These are phyloP conservation scores for Masnerella sp. DNA, from an alignment of 2,888 invertebrate species.

Conservation along the genomic window DNA sequence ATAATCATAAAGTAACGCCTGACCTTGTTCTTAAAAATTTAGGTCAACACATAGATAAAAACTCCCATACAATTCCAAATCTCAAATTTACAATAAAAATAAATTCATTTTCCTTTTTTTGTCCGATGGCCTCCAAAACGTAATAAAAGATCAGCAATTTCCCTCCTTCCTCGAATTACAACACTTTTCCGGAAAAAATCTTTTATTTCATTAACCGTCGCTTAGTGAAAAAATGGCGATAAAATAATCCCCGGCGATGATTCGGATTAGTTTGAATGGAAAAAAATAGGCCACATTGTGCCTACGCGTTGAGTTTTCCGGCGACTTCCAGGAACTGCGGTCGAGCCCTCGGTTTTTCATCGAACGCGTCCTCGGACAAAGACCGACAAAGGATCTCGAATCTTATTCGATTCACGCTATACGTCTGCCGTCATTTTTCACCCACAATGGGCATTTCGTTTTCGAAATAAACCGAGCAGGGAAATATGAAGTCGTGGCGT, in stretches of 20 bases:
- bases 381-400: constrained; percentile 33
- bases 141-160: not conserved
- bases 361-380: constrained; percentile 19
- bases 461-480: constrained; percentile 17
- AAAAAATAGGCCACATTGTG: constrained; percentile 11
- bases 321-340: constrained; percentile 27
- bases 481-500: not conserved
- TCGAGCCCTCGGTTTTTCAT: constrained; percentile 19
- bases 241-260: constrained; percentile 14
- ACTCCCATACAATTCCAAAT: no score
- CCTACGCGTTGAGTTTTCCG: constrained; percentile 26
- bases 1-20: no score
- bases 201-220: not conserved
- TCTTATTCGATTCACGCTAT: constrained; percentile 21
- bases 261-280: constrained; percentile 3
- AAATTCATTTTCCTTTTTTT: no score
- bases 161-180: not conserved
- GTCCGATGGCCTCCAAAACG: no score
- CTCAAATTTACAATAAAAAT: no score
- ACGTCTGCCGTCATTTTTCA: constrained; percentile 9
- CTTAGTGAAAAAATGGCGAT: constrained; percentile 12
- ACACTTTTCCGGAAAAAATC: not conserved
- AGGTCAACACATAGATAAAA: no score
- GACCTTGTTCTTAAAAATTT: no score
- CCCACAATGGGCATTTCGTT: constrained; percentile 4